A percentile compares a stretch with the other conserved stretches of the same genome.
These are phyloP conservation scores for Eilema caniola DNA, from an alignment of 2,888 invertebrate genomes.

Conservation along the genomic window DNA sequence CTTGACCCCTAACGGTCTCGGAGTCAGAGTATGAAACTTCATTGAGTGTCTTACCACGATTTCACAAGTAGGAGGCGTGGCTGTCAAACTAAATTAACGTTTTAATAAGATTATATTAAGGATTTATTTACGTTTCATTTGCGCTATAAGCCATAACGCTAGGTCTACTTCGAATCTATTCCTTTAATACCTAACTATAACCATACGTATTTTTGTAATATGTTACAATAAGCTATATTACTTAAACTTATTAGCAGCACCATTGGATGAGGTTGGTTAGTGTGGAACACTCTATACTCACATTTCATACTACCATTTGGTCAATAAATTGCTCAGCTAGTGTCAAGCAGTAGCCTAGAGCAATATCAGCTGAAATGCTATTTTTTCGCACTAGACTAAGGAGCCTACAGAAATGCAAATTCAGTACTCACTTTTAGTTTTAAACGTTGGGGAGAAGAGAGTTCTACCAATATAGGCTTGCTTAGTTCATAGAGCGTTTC, in stretches of 20 bases:
- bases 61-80: slow-evolving; percentile 52
- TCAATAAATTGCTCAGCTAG: not conserved
- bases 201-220: not conserved
- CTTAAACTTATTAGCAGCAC: not conserved
- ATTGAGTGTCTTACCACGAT: slow-evolving; percentile 44
- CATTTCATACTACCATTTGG: too few relatives aligned
- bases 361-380: not conserved
- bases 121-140: slow-evolving; percentile 44
- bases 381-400: too few relatives aligned
- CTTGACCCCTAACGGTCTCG: slow-evolving; percentile 22
- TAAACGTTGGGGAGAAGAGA: too few relatives aligned
- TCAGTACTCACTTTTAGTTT: not conserved
- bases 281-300: not conserved
- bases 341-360: not conserved
- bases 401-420: too few relatives aligned
- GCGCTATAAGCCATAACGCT: slow-evolving; percentile 8
- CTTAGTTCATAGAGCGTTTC: too few relatives aligned
- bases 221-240: not conserved
- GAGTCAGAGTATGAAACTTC: slow-evolving; percentile 32
- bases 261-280: not conserved
- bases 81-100: slow-evolving; percentile 42
- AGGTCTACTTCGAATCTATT: slow-evolving; percentile 4
- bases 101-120: slow-evolving; percentile 46
- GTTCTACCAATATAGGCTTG: too few relatives aligned
- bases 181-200: not conserved